phyloP scores from a whole-genome alignment of 2,888 invertebrate species.

The Hololepta plana region DNA sequence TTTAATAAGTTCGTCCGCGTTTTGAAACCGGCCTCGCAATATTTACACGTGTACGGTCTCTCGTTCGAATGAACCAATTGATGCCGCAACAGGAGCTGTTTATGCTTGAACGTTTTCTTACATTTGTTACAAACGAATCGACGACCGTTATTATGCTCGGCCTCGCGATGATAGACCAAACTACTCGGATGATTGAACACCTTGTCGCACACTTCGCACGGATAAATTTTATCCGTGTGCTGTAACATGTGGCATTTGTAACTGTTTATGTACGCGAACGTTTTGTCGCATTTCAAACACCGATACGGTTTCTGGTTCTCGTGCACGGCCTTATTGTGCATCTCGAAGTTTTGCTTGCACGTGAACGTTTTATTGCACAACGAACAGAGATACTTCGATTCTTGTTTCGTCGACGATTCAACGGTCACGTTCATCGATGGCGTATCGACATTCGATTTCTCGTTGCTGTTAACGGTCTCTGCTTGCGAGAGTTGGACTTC shows the following conservation, averaged over 20 bases:
- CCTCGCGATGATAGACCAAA: conserved; percentile 54
- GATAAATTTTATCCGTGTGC: conserved; percentile 34
- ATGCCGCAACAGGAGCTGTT: conserved; percentile 55
- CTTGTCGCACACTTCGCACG: conserved; percentile 51
- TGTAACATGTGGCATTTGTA: conserved; percentile 35
- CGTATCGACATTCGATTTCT: conserved; percentile 4
- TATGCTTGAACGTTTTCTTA: conserved; percentile 56
- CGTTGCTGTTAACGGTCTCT: background rate
- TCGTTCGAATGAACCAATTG: conserved; percentile 59
- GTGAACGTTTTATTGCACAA: conserved; percentile 41
- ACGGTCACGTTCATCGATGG: conserved; percentile 1
- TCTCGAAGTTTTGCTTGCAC: conserved; percentile 38
- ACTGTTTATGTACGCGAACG: conserved; percentile 41
- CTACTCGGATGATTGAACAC: conserved; percentile 54
- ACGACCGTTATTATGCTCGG: conserved; percentile 42
- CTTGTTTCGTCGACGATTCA: background rate
- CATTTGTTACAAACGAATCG: conserved; percentile 60
- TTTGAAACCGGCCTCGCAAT: conserved; percentile 43
- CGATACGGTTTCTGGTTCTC: conserved; percentile 35
- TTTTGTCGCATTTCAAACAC: conserved; percentile 38
- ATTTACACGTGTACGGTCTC: conserved; percentile 42
- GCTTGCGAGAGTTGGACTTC: conserved; percentile 10
- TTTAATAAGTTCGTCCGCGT: conserved; percentile 53
- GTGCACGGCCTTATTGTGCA: conserved; percentile 40
- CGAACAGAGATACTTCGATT: conserved; percentile 25